Percentiles rank a stretch among this genome's conserved stretches.
Conservation (phyloP, 1,140 invertebrate species). For the Cotesia glomerata region DNA sequence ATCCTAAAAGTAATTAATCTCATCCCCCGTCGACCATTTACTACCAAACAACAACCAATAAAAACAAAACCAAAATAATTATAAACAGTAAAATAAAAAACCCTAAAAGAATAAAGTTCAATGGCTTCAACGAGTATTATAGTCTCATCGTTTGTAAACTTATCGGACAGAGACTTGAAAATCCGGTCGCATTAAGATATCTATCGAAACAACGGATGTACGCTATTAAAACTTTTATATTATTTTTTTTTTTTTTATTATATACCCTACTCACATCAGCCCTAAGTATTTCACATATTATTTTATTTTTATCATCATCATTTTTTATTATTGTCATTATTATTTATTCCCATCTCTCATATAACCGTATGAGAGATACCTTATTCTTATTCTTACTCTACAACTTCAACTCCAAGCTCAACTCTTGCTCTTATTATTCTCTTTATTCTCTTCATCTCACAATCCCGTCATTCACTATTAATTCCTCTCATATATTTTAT, state of each 20-base stretch:
- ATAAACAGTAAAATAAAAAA: not conserved
- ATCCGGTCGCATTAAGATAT: constrained; percentile 65
- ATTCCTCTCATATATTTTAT: too few species aligned
- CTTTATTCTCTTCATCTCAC: too few species aligned
- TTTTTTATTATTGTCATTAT: too few species aligned
- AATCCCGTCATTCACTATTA: too few species aligned
- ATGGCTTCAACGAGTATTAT: not conserved
- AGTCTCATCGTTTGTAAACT: constrained; percentile 6
- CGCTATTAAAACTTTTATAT: constrained; percentile 62
- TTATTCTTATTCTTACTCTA: too few species aligned
- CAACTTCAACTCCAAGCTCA: too few species aligned
- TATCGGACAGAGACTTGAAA: constrained; percentile 53
- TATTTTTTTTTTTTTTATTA: constrained; percentile 56
- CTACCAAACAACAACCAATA: too few species aligned
- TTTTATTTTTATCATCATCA: not conserved
- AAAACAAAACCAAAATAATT: not conserved
- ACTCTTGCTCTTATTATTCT: too few species aligned
- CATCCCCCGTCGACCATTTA: too few species aligned
- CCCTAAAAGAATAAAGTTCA: not conserved
- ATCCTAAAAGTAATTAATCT: too few species aligned
- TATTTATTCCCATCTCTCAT: too few species aligned
- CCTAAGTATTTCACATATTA: not conserved
- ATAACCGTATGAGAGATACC: too few species aligned
- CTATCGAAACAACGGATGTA: constrained; percentile 63
- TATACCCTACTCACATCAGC: constrained; percentile 39